Evolutionary conservation across 2,113 vertebrate genomes (phyloP).

Genomic region (Oryzias woworae): DNA sequence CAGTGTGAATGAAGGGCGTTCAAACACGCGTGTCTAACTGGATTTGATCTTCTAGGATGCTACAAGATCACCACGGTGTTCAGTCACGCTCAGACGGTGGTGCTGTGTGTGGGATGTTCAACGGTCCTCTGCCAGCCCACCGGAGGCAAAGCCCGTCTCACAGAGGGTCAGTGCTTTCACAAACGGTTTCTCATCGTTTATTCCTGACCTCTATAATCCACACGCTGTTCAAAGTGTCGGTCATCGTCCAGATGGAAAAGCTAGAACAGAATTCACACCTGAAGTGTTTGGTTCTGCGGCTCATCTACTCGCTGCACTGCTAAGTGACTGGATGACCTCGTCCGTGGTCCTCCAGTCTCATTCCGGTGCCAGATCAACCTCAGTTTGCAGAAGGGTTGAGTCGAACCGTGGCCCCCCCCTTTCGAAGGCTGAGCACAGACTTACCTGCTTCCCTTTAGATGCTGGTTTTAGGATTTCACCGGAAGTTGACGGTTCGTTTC

Average conservation of each 20-base stretch:
- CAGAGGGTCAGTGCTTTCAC: conserved; percentile 75
- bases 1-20: too few relatives aligned
- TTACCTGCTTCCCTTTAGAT: too few relatives aligned
- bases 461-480: conserved; percentile 18
- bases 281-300: too few relatives aligned
- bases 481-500: conserved; percentile 43
- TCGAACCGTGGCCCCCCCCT: conserved; percentile 69
- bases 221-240: too few relatives aligned
- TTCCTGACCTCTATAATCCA: too few relatives aligned
- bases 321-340: conserved; percentile 67
- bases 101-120: conserved; percentile 82
- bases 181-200: too few relatives aligned
- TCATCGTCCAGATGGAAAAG: too few relatives aligned
- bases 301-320: conserved; percentile 52
- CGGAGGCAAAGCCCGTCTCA: conserved; percentile 83
- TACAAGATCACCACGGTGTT: conserved; percentile 86
- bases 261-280: too few relatives aligned
- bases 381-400: conserved; percentile 76
- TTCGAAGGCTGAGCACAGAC: conserved; percentile 75
- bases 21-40: not conserved
- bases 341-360: conserved; percentile 61
- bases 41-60: conserved; percentile 68
- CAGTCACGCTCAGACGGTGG: conserved; percentile 83
- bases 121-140: conserved; percentile 83
- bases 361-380: conserved; percentile 73